Evolutionary conservation across 2,888 invertebrate species (phyloP).

Genomic region (Lithophane socia): DNA sequence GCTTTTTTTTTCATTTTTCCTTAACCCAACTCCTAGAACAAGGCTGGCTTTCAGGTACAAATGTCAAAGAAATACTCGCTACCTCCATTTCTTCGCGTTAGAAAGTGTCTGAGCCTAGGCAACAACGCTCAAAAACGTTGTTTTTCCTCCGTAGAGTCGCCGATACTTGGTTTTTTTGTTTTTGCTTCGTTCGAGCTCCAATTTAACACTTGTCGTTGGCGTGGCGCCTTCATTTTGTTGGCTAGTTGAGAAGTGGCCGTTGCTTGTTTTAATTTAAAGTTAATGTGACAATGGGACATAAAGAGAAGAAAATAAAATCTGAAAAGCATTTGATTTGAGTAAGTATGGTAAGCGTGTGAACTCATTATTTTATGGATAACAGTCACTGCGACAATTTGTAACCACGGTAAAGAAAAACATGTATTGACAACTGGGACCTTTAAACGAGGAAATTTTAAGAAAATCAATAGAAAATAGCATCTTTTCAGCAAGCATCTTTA

Average conservation of each 20-base stretch:
- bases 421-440: neutral
- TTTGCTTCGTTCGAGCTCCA: constrained; percentile 73
- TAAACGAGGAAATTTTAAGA: neutral
- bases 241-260: constrained; percentile 52
- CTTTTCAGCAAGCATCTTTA: neutral
- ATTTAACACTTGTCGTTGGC: constrained; percentile 82
- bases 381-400: neutral
- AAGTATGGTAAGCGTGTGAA: neutral
- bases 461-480: neutral
- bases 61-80: constrained; percentile 18
- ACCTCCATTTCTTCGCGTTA: constrained; percentile 40
- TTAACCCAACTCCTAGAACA: neutral
- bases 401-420: neutral
- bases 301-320: neutral
- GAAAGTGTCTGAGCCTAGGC: constrained; percentile 63
- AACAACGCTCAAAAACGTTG: constrained; percentile 48
- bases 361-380: neutral
- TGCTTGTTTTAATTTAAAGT: neutral
- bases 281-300: neutral
- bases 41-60: neutral
- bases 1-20: too few species aligned
- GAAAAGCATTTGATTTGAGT: neutral
- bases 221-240: constrained; percentile 72
- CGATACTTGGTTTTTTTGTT: constrained; percentile 63
- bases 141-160: constrained; percentile 63